These are phyloP conservation scores for Liparis tanakae DNA, from an alignment of 2,797 vertebrate species.

Conservation along the genomic window DNA sequence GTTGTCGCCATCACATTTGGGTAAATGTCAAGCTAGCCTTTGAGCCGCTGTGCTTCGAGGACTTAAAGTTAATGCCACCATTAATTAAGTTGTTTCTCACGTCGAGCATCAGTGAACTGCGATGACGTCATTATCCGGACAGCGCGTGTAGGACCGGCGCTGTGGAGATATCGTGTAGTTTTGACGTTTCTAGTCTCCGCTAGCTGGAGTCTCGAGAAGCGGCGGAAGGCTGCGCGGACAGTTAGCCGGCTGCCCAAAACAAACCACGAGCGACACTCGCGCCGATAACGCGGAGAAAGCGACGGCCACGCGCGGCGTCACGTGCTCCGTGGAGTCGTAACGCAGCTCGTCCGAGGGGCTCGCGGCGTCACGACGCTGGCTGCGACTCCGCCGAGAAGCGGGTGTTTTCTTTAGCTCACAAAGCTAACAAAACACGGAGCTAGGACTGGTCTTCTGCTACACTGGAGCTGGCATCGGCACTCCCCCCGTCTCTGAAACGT, in stretches of 20 bases:
- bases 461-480: constrained; percentile 70
- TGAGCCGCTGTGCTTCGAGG: constrained; percentile 28
- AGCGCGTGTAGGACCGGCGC: constrained; percentile 13
- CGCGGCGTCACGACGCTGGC: constrained; percentile 48
- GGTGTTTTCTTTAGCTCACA: constrained; percentile 16
- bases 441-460: constrained; percentile 37
- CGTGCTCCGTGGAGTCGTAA: not conserved
- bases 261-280: not conserved
- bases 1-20: constrained; percentile 71
- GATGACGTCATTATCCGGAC: constrained; percentile 33
- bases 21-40: constrained; percentile 53
- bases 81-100: not conserved
- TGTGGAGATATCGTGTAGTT: constrained; percentile 5
- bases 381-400: constrained; percentile 23
- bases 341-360: constrained; percentile 35
- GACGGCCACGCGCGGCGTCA: not conserved
- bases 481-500: constrained; percentile 56
- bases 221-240: constrained; percentile 50
- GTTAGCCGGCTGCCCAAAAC: constrained; percentile 10
- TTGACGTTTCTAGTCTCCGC: not conserved
- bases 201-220: constrained; percentile 64
- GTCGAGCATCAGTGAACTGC: constrained; percentile 3
- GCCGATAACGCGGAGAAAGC: not conserved
- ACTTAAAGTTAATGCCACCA: constrained; percentile 5
- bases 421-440: constrained; percentile 27